Evolutionary conservation across 2,888 invertebrate species (phyloP), one percentile per base, ranked within the genome.

Genomic region (Craniophora ligustri): DNA sequence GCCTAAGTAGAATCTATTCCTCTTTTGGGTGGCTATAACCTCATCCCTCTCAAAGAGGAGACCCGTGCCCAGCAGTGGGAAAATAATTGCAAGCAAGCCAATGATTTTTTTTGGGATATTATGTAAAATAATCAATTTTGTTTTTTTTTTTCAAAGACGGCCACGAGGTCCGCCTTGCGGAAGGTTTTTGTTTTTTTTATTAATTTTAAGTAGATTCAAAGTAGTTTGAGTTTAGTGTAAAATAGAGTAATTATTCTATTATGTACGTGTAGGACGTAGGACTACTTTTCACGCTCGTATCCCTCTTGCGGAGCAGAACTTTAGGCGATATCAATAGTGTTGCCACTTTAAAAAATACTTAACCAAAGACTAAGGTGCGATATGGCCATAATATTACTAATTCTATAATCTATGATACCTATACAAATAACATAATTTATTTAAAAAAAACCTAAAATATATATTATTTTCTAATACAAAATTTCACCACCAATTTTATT

Each of bases 221-320:
- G 0, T 48, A 44, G 18, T 19, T 14, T 32, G n/a, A 3, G 13
- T 14, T 34, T 18, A 35, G 45, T 28, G 3, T 44, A 16, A 11
- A 8, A 7, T 21, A 21, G 7, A 28, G 28, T 38, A 23, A n/a
- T 13, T 40, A 39, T 32, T 13, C 14, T 8, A 13, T 30, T 13
- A 13, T 8, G 5, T 46, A 34, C n/a, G n/a, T n/a, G n/a, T n/a
- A n/a, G n/a, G n/a, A 7, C 10, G 23, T 23, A 23, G 23, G 10
- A 10, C 8, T 1, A 10, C 3, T 2, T 23, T 63, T 63, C 47
- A 53, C 19, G 63, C 69, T 55, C 48, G 69, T 68, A 26, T 41
- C 40, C 31, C 21, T 15, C 35, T 41, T 41, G 26, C 8, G 14
- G 19, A 38, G 56, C 68, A 47, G 55, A 62, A 62, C 63, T 63